These are phyloP conservation scores for Periophthalmus modestus DNA, from an alignment of 2,113 vertebrate species.

Conservation along the genomic window DNA sequence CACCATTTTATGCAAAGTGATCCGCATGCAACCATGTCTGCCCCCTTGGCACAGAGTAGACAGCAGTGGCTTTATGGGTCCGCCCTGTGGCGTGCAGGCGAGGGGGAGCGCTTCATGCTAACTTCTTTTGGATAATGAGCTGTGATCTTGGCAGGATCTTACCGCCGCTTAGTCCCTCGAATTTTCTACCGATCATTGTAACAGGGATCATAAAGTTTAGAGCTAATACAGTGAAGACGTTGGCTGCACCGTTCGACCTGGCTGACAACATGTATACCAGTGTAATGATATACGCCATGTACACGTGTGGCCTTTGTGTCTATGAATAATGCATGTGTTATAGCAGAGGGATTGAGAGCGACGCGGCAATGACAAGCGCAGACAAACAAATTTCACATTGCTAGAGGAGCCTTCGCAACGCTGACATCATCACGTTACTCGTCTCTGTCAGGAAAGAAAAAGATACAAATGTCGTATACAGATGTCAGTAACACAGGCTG, in stretches of 20 bases:
- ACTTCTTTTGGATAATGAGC: conserved; percentile 79
- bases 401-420: conserved; percentile 49
- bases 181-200: conserved; percentile 7
- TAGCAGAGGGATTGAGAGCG: conserved; percentile 54
- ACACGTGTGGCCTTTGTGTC: conserved; percentile 54
- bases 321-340: conserved; percentile 71
- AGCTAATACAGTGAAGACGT: conserved; percentile 18
- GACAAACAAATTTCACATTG: conserved; percentile 71
- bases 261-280: conserved; percentile 37
- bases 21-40: not conserved
- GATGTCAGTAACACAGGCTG: conserved; percentile 40
- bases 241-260: conserved; percentile 26
- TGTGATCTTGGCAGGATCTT: conserved; percentile 61
- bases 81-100: conserved; percentile 40
- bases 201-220: conserved; percentile 19
- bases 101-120: conserved; percentile 54
- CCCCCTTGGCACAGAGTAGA: conserved; percentile 30
- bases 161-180: conserved; percentile 32
- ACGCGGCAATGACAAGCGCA: conserved; percentile 58
- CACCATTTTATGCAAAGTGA: conserved; percentile 10
- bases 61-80: conserved; percentile 46
- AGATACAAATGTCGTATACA: conserved; percentile 42
- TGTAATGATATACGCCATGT: conserved; percentile 61
- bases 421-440: conserved; percentile 64
- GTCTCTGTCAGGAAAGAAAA: conserved; percentile 49